Evolutionary conservation across 2,113 vertebrate species (phyloP), one percentile per base, ranked within the genome.

Genomic region (Pundamilia nyererei): DNA sequence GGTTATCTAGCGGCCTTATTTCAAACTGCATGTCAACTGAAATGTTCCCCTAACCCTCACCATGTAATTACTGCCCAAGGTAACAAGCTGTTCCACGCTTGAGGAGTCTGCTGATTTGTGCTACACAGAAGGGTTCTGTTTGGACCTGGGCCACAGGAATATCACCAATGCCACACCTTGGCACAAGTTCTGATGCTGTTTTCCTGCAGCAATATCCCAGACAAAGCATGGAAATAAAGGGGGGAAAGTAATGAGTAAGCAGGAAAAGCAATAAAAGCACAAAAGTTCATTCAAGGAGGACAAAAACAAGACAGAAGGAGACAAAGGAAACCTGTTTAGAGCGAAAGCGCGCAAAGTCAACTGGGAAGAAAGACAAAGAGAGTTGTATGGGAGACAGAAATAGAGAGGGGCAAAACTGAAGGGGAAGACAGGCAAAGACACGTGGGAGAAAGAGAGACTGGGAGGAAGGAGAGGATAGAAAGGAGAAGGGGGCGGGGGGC

Each of bases 321-420:
- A 81, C 24, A 42, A 38, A 56, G n/a, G 38, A 93, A 86, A 87
- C 21, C 19, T 56, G 53, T 68, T 87, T 8, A 38, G 42, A 55
- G 80, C 9, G 33, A 80, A 85, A 81, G 81, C 49, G 1, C 3
- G 38, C 17, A 15, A 89, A 42, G 85, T 81, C 75, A 77, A 51
- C 35, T 5, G 79, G 80, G 62, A 83, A 85, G 79, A 81, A n/a
- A 83, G 68, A 83, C 29, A 84, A 80, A 83, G 89, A 90, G 88
- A 88, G 82, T 40, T 55, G 65, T 58, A 21, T n/a, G 72, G 33
- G 83, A 81, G 80, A 35, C 38, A 9, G 70, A 51, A 53, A 68
- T 82, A 81, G 89, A 92, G 82, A 86, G 85, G 94, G 77, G 84
- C 85, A 83, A 85, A 88, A 85, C 35, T 75, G 82, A 86, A 86